Evolutionary conservation across 2,113 vertebrate species (phyloP).

Genomic region (Elaphurus davidianus): DNA sequence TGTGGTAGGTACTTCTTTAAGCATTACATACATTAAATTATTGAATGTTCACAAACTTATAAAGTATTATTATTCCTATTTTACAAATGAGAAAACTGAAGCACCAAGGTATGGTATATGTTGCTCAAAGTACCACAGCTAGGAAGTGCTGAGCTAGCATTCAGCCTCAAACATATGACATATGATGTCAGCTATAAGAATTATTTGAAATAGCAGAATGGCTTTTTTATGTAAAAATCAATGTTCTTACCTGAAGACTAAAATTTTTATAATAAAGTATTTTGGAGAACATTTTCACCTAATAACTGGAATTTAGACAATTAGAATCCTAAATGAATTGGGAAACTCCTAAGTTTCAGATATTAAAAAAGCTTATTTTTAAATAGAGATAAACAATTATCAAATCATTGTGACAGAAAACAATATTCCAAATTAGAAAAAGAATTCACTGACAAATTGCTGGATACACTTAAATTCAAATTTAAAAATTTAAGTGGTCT

Average conservation of each 20-base stretch:
- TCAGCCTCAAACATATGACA: not conserved
- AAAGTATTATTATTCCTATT: not conserved
- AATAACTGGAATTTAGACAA: not conserved
- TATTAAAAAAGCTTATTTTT: slow-evolving; percentile 11
- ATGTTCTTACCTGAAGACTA: not conserved
- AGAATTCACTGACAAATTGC: not conserved
- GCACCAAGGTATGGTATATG: not conserved
- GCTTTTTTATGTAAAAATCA: slow-evolving; percentile 1
- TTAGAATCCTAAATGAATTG: not conserved
- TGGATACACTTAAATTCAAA: not conserved
- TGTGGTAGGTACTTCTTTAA: not conserved
- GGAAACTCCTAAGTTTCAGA: not conserved
- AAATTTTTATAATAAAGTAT: not conserved
- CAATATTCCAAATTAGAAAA: not conserved
- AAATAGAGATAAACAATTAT: not conserved
- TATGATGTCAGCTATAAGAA: not conserved
- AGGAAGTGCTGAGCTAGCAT: not conserved
- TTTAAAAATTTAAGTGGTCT: slow-evolving; percentile 1
- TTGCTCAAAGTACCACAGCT: not conserved
- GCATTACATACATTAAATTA: not conserved
- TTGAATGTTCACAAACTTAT: not conserved
- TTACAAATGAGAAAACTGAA: not conserved
- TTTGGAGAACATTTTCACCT: slow-evolving; percentile 7
- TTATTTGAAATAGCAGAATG: not conserved
- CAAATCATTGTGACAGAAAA: not conserved